Conservation (phyloP, 2,113 vertebrate species). For the Piliocolobus tephrosceles region DNA sequence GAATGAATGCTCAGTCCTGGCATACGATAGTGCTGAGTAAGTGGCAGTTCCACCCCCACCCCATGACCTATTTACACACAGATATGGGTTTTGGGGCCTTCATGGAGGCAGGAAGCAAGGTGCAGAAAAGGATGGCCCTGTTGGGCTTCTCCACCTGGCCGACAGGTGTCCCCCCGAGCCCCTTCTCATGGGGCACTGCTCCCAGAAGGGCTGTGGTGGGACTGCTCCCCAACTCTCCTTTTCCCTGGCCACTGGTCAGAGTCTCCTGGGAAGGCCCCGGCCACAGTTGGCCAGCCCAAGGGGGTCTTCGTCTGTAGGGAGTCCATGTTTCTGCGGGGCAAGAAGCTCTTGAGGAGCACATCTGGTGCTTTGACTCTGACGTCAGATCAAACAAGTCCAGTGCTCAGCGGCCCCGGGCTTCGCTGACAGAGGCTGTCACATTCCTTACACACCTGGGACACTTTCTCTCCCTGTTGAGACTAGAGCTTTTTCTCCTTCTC, state of each 20-base stretch:
- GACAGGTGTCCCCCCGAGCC: not conserved
- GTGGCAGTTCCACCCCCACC: not conserved
- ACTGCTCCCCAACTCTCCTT: not conserved
- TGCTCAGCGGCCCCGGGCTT: not conserved
- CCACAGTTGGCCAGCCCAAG: accelerated
- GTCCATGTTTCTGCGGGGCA: accelerated
- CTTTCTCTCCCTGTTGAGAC: not conserved
- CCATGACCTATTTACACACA: not conserved
- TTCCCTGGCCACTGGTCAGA: not conserved
- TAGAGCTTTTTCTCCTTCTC: accelerated
- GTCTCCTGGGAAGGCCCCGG: not conserved
- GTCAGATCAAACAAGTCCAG: not conserved
- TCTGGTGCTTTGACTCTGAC: accelerated
- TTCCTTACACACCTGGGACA: not conserved
- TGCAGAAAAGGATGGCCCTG: not conserved
- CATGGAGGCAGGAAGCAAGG: not conserved
- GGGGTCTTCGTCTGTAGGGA: not conserved
- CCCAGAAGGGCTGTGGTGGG: not conserved
- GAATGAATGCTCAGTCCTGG: not conserved
- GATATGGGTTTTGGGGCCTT: no score
- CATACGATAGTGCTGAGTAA: not conserved
- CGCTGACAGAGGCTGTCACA: not conserved
- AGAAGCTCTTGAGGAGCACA: not conserved
- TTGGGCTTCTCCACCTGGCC: not conserved
- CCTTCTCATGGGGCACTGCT: accelerated